Percentiles rank a stretch among this genome's conserved stretches.
Conservation (phyloP, 2,113 vertebrate species). For the Ciconia boyciana region DNA sequence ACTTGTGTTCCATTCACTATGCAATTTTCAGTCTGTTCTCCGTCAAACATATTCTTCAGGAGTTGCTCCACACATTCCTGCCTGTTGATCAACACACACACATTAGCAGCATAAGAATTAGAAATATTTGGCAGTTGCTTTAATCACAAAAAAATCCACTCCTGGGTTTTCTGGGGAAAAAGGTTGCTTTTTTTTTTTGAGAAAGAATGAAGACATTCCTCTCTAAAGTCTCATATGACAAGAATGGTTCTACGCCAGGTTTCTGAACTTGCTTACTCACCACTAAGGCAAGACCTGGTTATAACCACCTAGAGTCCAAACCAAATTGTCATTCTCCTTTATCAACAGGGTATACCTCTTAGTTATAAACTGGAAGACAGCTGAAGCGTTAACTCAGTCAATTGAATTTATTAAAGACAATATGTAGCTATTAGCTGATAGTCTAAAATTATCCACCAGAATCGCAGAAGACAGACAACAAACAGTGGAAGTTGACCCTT, state of each 20-base stretch:
- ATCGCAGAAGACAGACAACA: not conserved
- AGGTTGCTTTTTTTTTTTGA: not conserved
- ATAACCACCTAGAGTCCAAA: not conserved
- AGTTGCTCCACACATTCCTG: constrained; percentile 91
- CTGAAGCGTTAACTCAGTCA: too few relatives aligned
- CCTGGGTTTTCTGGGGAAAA: not conserved
- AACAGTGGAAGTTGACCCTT: too few relatives aligned
- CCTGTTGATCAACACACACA: constrained; percentile 61
- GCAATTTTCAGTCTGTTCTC: constrained; percentile 85
- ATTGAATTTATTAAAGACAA: not conserved
- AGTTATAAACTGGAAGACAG: not conserved
- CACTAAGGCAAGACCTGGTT: not conserved
- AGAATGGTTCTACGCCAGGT: not conserved
- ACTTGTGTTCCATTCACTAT: constrained; percentile 93
- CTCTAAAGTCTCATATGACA: not conserved
- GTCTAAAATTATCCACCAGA: not conserved
- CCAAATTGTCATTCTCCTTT: accelerated
- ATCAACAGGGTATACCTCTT: not conserved
- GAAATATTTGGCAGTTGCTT: not conserved
- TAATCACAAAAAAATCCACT: not conserved
- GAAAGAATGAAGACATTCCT: not conserved
- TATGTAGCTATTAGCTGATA: accelerated
- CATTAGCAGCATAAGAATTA: not conserved
- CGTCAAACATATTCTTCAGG: constrained; percentile 92
- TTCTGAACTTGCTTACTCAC: not conserved